A percentile compares a stretch with the other conserved stretches of the same genome.
Conservation (phyloP, 1,140 invertebrate genomes). For the Hyles euphorbiae region DNA sequence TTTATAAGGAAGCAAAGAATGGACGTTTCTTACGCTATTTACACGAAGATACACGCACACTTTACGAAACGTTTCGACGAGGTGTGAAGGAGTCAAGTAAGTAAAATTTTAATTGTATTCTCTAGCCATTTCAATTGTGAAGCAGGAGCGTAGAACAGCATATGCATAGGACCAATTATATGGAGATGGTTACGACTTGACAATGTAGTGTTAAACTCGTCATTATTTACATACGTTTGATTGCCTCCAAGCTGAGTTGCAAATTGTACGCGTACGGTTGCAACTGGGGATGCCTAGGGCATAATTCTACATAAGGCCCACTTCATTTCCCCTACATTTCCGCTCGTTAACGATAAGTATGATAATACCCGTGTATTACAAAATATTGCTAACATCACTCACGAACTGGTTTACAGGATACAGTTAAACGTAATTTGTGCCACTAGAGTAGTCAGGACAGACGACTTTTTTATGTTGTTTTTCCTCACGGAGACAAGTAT, state of each 20-base stretch:
- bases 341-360: conserved; percentile 56
- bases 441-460: conserved; percentile 39
- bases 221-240: conserved; percentile 12
- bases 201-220: conserved; percentile 1
- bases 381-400: conserved; percentile 47
- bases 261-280: conserved; percentile 27
- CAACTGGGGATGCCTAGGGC: conserved; percentile 29
- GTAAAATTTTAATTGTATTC: conserved; percentile 40
- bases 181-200: conserved; percentile 4
- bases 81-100: conserved; percentile 95
- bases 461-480: conserved; percentile 26
- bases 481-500: conserved; percentile 21
- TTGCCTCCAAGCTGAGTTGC: conserved; percentile 11
- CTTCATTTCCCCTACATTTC: conserved; percentile 49
- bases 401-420: conserved; percentile 47
- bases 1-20: conserved; percentile 94
- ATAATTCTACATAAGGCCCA: conserved; percentile 29
- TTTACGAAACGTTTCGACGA: conserved; percentile 93
- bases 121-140: not conserved
- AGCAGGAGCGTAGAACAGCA: not conserved
- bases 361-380: conserved; percentile 57
- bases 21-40: conserved; percentile 91
- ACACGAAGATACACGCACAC: conserved; percentile 90
- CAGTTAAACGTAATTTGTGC: conserved; percentile 57
- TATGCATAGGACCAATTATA: not conserved